These are phyloP conservation scores for Listronotus bonariensis DNA, from an alignment of 1,140 invertebrate genomes.

Conservation along the genomic window DNA sequence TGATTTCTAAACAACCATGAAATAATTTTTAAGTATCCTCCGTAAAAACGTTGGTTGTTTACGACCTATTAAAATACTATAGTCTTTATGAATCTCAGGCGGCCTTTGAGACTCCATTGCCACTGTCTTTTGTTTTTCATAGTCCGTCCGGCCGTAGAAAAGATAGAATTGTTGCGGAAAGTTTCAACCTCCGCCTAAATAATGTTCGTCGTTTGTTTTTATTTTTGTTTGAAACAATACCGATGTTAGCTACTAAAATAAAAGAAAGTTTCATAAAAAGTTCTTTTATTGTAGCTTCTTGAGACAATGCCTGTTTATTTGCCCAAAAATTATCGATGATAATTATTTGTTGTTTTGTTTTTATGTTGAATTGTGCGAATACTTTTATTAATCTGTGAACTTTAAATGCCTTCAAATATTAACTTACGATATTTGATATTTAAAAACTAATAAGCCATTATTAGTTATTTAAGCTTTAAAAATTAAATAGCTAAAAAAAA, in stretches of 20 bases:
- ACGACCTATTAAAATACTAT: conserved; percentile 5
- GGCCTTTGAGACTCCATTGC: conserved; percentile 12
- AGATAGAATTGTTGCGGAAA: conserved; percentile 23
- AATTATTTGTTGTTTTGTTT: too few species aligned
- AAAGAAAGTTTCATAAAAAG: conserved; percentile 25
- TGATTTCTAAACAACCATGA: too few species aligned
- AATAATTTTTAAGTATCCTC: too few species aligned
- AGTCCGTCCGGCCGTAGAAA: conserved; percentile 7
- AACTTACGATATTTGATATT: too few species aligned
- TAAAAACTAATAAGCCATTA: too few species aligned
- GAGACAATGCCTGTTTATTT: conserved; percentile 17
- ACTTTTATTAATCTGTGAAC: too few species aligned
- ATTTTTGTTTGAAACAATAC: conserved; percentile 18
- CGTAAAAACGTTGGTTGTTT: not conserved
- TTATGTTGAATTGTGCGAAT: too few species aligned
- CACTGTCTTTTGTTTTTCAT: conserved; percentile 1
- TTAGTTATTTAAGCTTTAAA: too few species aligned
- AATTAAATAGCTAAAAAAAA: too few species aligned
- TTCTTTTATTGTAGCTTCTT: conserved; percentile 15
- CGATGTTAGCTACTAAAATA: not conserved
- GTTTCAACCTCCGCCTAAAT: conserved; percentile 19
- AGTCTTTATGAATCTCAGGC: not conserved
- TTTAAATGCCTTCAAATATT: too few species aligned
- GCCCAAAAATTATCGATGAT: too few species aligned
- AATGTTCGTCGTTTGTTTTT: conserved; percentile 22